phyloP scores from a whole-genome alignment of 2,888 invertebrate genomes.

The Tuberolachnus salignus region DNA sequence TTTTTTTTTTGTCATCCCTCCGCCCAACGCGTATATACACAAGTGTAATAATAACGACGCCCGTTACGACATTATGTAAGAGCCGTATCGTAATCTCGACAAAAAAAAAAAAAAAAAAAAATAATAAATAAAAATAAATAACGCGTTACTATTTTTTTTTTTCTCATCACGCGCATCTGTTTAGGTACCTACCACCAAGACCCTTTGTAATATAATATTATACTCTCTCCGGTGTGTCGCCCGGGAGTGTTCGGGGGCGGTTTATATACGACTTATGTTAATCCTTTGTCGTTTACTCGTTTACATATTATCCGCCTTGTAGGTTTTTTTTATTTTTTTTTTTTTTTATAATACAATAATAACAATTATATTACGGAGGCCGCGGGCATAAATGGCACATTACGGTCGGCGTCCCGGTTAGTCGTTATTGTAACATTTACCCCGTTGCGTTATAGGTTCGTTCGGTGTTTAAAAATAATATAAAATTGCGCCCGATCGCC shows the following conservation, averaged over 20 bases:
- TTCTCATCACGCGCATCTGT: neutral
- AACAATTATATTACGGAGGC: too few relatives aligned
- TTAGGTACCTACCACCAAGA: neutral
- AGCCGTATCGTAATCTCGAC: conserved; percentile 10
- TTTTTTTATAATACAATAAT: too few relatives aligned
- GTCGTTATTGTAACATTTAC: too few relatives aligned
- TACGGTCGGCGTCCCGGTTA: too few relatives aligned
- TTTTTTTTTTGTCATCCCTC: neutral
- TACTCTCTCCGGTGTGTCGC: conserved; percentile 4
- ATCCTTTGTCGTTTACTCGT: conserved; percentile 29
- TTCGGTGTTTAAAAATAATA: too few relatives aligned
- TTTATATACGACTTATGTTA: conserved; percentile 35
- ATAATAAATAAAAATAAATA: too few relatives aligned
- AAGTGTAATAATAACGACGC: neutral
- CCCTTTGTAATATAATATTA: neutral
- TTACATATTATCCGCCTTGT: too few relatives aligned
- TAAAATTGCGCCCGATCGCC: neutral
- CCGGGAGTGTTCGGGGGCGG: neutral
- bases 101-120: too few relatives aligned
- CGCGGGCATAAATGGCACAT: too few relatives aligned
- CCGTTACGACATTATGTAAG: neutral
- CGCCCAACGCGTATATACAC: neutral
- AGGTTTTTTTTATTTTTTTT: too few relatives aligned
- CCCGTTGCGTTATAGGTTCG: too few relatives aligned
- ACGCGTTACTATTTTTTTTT: conserved; percentile 26